Base-by-base conservation (phyloP, 1,140 invertebrate genomes). In the Conopomorpha cramerella region DNA sequence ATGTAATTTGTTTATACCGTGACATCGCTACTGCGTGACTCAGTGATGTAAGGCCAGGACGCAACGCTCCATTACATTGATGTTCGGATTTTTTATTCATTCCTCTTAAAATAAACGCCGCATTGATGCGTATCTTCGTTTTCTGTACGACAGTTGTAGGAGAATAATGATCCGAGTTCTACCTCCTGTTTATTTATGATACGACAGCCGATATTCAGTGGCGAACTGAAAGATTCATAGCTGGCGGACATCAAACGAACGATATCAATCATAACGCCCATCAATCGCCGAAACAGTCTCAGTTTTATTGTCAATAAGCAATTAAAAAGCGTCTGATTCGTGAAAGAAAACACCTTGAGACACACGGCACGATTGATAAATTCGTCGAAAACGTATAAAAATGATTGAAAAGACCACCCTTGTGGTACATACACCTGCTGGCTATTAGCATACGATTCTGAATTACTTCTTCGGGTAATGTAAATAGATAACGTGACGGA, bases 261-360 rank as follows among this genome's bases (percentile, higher is more conserved):
- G 39, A 54, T 61, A 72, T 76, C 67, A 72, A 76, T 76, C 65
- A 76, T 76, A 76, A 76, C 65, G 63, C 52, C 61, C 67, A 76
- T 71, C 64, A 72, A 72, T 76, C 64, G 65, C 61, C 59, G 62
- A 55, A 56, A 62, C 57, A 56, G 48, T 61, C 64, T 54, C 65
- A 57, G 68, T 76, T 72, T 76, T 72, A 72, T 76, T 76, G 67
- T 72, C 71, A 72, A 74, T 72, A 64, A 67, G 65, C 63, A n/a
- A 66, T 71, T 67, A 71, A 72, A 72, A 71, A 70, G 64, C 52
- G 64, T 67, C 65, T 66, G 56, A n/a, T n/a, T n/a, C n/a, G n/a
- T n/a, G n/a, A n/a, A n/a, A n/a, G n/a, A n/a, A n/a, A 23, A 4
- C 62, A 55, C 64, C 55, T 64, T 53, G 46, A 62, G 61, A 71